phyloP scores from a whole-genome alignment of 1,140 invertebrate species.

The Heliothis subflexa region DNA sequence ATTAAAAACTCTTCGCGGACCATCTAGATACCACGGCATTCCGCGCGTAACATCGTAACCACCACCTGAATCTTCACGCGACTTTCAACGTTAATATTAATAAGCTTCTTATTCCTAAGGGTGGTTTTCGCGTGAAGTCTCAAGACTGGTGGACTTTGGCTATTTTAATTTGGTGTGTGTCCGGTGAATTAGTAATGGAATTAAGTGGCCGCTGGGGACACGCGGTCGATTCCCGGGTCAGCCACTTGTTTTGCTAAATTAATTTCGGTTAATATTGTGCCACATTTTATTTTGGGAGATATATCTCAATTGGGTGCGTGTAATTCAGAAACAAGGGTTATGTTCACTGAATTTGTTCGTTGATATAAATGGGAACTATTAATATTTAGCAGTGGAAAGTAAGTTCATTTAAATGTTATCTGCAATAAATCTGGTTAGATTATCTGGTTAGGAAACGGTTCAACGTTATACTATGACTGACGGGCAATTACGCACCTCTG shows the following conservation, averaged over 20 bases:
- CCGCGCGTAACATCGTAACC: slow-evolving; percentile 45
- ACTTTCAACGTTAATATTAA: background rate
- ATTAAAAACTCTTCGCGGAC: slow-evolving; percentile 69
- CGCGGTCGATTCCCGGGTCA: slow-evolving; percentile 55
- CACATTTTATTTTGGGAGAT: slow-evolving; percentile 54
- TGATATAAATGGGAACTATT: background rate
- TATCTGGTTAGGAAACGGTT: background rate
- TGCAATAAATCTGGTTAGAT: background rate
- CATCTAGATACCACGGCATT: slow-evolving; percentile 61
- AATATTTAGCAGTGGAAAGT: background rate
- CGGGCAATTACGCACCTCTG: slow-evolving; percentile 3
- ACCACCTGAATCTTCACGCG: background rate
- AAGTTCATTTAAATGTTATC: background rate
- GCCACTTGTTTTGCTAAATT: slow-evolving; percentile 65
- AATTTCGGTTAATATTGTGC: slow-evolving; percentile 59
- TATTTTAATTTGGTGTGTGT: slow-evolving; percentile 67
- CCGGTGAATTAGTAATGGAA: slow-evolving; percentile 77
- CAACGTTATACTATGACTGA: slow-evolving; percentile 2
- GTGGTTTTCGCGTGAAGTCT: background rate
- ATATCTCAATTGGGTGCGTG: background rate
- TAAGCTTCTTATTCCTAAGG: background rate
- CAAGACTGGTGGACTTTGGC: slow-evolving; percentile 41
- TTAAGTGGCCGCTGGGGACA: slow-evolving; percentile 72
- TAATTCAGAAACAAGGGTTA: background rate
- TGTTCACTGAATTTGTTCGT: background rate